These are phyloP conservation scores for Mus pahari DNA, from an alignment of 2,113 vertebrate genomes.

Conservation along the genomic window DNA sequence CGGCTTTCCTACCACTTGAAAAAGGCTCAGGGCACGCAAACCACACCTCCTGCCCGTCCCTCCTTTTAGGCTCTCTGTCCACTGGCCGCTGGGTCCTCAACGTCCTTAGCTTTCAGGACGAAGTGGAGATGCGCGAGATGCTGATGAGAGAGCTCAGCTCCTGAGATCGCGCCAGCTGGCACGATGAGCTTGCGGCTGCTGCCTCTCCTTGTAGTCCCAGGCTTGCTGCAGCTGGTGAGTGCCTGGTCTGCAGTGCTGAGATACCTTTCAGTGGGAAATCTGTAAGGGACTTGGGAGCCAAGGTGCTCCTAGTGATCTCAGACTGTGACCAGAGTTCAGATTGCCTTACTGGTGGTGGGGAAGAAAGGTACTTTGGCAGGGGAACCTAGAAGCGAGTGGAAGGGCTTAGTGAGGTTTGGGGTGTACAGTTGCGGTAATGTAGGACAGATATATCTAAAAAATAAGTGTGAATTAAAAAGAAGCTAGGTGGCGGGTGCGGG, in stretches of 20 bases:
- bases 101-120: constrained; percentile 81
- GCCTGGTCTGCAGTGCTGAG: not conserved
- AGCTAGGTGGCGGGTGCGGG: not conserved
- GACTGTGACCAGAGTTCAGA: not conserved
- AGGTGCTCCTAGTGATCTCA: not conserved
- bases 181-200: constrained; percentile 91
- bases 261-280: constrained; percentile 75
- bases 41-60: not conserved
- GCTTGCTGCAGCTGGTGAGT: constrained; percentile 95
- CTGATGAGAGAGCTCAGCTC: constrained; percentile 86
- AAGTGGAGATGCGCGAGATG: constrained; percentile 89
- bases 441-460: not conserved
- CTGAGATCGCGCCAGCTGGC: constrained; percentile 86
- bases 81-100: constrained; percentile 75
- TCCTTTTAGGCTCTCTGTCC: constrained; percentile 45
- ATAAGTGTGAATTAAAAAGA: not conserved
- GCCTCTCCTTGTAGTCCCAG: constrained; percentile 89
- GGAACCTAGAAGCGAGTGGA: not conserved
- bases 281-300: not conserved
- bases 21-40: constrained; percentile 10
- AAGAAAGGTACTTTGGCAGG: not conserved
- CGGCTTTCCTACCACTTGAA: not conserved
- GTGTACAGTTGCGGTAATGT: not conserved
- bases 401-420: not conserved
- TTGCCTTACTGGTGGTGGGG: not conserved